Conservation (phyloP, 1,140 invertebrate species). For the Calephelis nemesis region DNA sequence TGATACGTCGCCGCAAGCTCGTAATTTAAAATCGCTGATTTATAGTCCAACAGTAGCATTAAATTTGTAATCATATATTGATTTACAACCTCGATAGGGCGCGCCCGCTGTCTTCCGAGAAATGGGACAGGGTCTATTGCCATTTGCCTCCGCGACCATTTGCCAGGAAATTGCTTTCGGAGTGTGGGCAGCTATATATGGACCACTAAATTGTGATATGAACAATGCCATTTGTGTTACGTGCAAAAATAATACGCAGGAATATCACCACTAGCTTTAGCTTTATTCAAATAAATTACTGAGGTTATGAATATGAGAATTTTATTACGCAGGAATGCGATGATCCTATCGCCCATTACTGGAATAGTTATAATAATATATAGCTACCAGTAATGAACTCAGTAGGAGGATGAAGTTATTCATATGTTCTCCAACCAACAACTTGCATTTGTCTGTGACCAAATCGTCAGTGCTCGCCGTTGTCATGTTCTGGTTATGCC, state of each 20-base stretch:
- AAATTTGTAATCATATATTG: constrained; percentile 79
- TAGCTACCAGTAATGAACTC: no score
- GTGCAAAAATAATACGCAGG: background rate
- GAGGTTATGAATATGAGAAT: no score
- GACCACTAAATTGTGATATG: constrained; percentile 1
- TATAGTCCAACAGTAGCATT: constrained; percentile 77
- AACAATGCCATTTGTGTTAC: background rate
- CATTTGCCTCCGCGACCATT: constrained; percentile 39
- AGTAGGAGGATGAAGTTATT: no score
- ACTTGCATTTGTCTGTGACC: no score
- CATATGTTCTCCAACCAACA: no score
- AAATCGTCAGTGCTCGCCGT: no score
- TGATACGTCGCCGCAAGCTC: constrained; percentile 65
- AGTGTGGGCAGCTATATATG: constrained; percentile 35
- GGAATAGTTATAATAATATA: no score
- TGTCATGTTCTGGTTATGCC: no score
- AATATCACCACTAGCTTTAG: background rate
- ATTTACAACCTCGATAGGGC: constrained; percentile 74
- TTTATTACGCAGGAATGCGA: no score
- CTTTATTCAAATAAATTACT: background rate
- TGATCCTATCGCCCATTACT: no score
- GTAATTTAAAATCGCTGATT: constrained; percentile 76
- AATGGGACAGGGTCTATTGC: constrained; percentile 49
- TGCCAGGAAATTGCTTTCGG: constrained; percentile 54
- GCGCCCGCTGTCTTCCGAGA: constrained; percentile 66